Evolutionary conservation across 2,888 invertebrate genomes (phyloP), one percentile per base, ranked within the genome.

Genomic region (Drosophila barbarae): DNA sequence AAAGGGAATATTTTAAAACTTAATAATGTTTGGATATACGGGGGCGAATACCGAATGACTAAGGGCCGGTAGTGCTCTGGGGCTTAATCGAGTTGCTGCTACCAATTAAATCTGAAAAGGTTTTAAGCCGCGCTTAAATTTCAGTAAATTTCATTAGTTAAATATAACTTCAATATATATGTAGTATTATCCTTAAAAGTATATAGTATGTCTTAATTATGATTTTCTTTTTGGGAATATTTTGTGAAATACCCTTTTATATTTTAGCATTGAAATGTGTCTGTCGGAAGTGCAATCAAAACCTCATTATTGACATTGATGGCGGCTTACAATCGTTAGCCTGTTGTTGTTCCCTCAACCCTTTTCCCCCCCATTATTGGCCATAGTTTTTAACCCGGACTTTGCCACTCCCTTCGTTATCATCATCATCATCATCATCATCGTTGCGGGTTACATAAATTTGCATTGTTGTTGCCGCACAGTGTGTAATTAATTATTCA

Each of bases 1-100:
- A 76, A 76, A 80, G 80, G 65, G 80, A 76, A 76, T 76, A 77
- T 77, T 77, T 77, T 56, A 77, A 77, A 66, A 50, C 70, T 68
- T 71, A 68, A 76, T 72, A 66, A 58, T 61, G 59, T 72, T 75
- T 72, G 69, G 69, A 34, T 51, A 51, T 51, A 60, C 12, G 50
- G 32, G 32, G 46, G 55, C 21, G 47, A 49, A 65, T 46, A 70
- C 34, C 9, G 42, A 54, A 69, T 42, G 55, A 46, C 65, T 18
- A 47, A 46, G 50, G 42, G 21, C 32, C 12, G n/a, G 9, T 8
- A 47, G 41, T 32, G 38, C 44, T 28, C 61, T 13, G 63, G 44
- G 54, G 34, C 47, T 41, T 66, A 61, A 61, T 60, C 49, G 61
- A 30, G 47, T 50, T 49, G 41, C 8, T 26, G 61, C 49, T 23